Conservation (phyloP, 2,888 invertebrate species). For the Parnassius orleans region DNA sequence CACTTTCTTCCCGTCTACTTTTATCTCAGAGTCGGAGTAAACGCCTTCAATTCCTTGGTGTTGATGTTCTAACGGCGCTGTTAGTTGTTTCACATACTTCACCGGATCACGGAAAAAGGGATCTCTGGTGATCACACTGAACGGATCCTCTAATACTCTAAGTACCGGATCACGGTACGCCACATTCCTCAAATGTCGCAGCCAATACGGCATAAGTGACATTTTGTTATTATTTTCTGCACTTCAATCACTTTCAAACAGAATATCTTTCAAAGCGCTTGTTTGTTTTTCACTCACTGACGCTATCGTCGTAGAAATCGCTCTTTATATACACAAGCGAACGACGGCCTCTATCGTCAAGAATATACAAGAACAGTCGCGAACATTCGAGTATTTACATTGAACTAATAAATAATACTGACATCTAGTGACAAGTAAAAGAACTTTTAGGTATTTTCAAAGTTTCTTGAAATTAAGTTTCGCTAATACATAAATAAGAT, state of each 20-base stretch:
- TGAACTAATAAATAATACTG: slow-evolving; percentile 29
- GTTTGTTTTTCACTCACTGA: slow-evolving; percentile 49
- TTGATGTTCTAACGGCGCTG: slow-evolving; percentile 46
- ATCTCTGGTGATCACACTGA: slow-evolving; percentile 55
- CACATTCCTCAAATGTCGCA: slow-evolving; percentile 65
- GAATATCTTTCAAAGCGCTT: slow-evolving; percentile 6
- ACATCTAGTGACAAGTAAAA: slow-evolving; percentile 44
- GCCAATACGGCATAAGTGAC: slow-evolving; percentile 71
- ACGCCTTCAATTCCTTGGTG: slow-evolving; percentile 70
- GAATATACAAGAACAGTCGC: slow-evolving; percentile 46
- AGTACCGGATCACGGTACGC: slow-evolving; percentile 58
- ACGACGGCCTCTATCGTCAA: slow-evolving; percentile 53
- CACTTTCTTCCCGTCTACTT: slow-evolving; percentile 84
- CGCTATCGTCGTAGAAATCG: slow-evolving; percentile 31
- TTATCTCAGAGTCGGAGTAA: slow-evolving; percentile 79
- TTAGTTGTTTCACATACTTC: slow-evolving; percentile 54
- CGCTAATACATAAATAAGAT: too few relatives aligned
- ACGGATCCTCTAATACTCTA: slow-evolving; percentile 61
- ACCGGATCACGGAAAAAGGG: slow-evolving; percentile 69
- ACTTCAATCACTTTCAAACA: not conserved
- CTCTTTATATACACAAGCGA: slow-evolving; percentile 52
- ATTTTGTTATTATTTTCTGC: slow-evolving; percentile 45
- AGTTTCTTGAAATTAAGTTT: too few relatives aligned
- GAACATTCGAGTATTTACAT: slow-evolving; percentile 48
- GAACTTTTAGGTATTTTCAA: slow-evolving; percentile 17